Base-by-base conservation (phyloP, 2,888 invertebrate species). In the Caenorhabditis sulstoni region DNA sequence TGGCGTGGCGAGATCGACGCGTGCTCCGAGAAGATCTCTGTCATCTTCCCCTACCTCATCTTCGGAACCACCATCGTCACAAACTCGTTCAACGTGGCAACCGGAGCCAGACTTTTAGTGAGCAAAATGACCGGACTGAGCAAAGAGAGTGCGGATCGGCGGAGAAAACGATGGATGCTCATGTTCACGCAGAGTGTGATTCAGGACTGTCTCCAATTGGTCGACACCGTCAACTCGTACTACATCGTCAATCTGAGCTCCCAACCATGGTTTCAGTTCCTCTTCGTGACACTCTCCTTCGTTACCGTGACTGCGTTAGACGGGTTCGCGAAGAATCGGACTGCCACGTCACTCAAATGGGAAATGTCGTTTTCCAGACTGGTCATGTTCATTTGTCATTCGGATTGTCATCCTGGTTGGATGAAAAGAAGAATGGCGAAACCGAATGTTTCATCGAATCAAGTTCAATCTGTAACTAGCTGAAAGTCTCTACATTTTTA, bases 201-300 rank as follows among this genome's bases (percentile, higher is more conserved):
- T 1, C 75, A 76, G 62, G 75, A 76, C 18, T 62, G 61, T n/a
- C 67, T 76, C 14, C 75, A 76, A 8, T 18, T 76, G 0, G 23
- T 62, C 8, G 61, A 76, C 22, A 64, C 49, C 29, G 39, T 76
- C 20, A 62, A 62, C 44, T 67, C 67, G 1, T 57, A 49, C 1
- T 68, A 47, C 22, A 1, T 68, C 1, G 47, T 18, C 50, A 49
- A 62, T 12, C 29, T 67, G 12, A 62, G 45, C 14, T 62, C 67
- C 3, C 49, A 49, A 12, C n/a, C 57, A 0, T 76, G 75, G 75
- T 76, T 55, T 41, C 67, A 62, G 37, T 68, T 67, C 12, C n/a
- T 76, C 29, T 64, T 41, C 23, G 39, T 76, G 35, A 67, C 67
- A 0, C 35, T 68, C 8, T 68, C 67, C 2, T 68, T 76, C 16